Evolutionary conservation across 2,113 vertebrate genomes (phyloP).

Genomic region (Butorides virescens): DNA sequence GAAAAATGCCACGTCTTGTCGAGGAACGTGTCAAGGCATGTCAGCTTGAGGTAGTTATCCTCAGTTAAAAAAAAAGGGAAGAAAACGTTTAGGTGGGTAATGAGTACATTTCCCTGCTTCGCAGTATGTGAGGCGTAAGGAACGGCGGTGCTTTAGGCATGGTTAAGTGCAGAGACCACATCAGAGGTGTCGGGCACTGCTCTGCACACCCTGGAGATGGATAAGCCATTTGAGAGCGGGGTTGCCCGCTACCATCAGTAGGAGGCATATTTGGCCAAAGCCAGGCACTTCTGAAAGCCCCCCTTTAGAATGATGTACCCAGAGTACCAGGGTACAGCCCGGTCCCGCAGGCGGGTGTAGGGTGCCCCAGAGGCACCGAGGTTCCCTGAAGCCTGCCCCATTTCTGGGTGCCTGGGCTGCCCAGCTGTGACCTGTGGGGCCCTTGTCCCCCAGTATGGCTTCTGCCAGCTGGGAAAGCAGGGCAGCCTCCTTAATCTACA

Average conservation of each 20-base stretch:
- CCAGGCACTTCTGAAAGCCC: not conserved
- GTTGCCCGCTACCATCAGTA: not conserved
- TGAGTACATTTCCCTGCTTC: not conserved
- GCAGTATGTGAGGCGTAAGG: accelerated
- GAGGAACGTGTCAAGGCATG: not conserved
- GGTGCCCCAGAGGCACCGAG: not conserved
- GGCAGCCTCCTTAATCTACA: not conserved
- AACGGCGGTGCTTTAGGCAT: not conserved
- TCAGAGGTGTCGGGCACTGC: accelerated
- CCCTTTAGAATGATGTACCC: not conserved
- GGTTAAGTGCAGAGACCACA: not conserved
- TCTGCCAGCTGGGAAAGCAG: not conserved
- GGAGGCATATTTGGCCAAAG: not conserved
- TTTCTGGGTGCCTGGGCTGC: not conserved
- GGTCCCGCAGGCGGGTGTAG: accelerated
- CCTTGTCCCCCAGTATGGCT: accelerated
- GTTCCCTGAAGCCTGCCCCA: not conserved
- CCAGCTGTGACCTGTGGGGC: not conserved
- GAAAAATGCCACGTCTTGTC: not conserved
- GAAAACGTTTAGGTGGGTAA: not conserved
- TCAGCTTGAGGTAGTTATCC: not conserved
- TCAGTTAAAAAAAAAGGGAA: not conserved
- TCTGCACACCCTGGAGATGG: not conserved
- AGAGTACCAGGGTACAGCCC: accelerated
- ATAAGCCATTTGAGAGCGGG: not conserved